Conservation (phyloP, 2,113 vertebrate species). For the Motacilla alba region DNA sequence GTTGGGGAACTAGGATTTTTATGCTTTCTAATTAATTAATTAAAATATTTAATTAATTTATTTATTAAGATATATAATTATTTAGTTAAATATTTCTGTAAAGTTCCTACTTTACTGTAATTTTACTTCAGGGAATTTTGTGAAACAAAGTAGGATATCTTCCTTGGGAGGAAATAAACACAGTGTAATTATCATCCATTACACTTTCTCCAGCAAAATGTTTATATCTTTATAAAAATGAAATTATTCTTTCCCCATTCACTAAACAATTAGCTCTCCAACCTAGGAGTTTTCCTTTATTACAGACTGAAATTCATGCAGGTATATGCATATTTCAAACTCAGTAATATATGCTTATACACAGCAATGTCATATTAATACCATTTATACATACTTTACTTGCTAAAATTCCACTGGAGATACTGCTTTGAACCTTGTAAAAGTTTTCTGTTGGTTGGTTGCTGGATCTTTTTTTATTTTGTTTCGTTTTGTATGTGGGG, state of each 20-base stretch:
- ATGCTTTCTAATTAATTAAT: neutral
- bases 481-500: fast-evolving
- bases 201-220: neutral
- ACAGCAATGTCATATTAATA: neutral
- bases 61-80: neutral
- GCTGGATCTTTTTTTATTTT: neutral
- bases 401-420: neutral
- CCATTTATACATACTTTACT: neutral
- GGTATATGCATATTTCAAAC: neutral
- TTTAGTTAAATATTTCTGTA: neutral
- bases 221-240: neutral
- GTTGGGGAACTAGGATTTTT: neutral
- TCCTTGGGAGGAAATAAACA: neutral
- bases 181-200: neutral
- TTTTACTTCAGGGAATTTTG: neutral
- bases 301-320: neutral
- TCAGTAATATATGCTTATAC: neutral
- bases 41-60: neutral
- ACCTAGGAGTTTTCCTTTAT: neutral
- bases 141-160: neutral
- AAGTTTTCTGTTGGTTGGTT: neutral
- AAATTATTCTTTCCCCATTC: neutral
- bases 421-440: neutral
- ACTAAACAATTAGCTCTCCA: neutral
- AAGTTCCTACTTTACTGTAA: neutral